Conservation (phyloP, 1,140 invertebrate genomes). For the Dendrolimus punctatus region DNA sequence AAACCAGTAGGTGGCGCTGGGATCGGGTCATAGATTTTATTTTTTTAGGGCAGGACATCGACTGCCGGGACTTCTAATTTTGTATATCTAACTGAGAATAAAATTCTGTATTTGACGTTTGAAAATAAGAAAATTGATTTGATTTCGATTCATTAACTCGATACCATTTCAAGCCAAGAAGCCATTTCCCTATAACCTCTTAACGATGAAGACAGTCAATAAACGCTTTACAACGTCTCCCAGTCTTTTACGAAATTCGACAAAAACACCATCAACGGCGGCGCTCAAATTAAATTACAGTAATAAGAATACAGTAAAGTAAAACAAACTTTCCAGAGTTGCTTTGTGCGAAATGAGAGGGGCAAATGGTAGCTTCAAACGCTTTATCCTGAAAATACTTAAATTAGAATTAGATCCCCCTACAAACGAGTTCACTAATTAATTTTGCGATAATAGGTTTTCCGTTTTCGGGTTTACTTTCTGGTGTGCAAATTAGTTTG, state of each 20-base stretch:
- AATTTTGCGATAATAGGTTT: constrained; percentile 30
- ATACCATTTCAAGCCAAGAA: too few species aligned
- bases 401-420: constrained; percentile 34
- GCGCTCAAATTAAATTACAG: constrained; percentile 13
- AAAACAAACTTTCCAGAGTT: constrained; percentile 12
- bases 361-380: constrained; percentile 11
- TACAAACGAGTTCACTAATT: constrained; percentile 33
- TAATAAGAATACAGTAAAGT: constrained; percentile 16
- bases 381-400: constrained; percentile 22
- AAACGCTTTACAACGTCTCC: too few species aligned
- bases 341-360: constrained; percentile 12
- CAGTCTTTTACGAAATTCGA: not conserved
- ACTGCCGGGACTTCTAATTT: too few species aligned
- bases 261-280: not conserved
- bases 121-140: too few species aligned
- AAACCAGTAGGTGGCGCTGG: too few species aligned
- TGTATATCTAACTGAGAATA: too few species aligned
- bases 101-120: too few species aligned
- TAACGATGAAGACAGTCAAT: too few species aligned
- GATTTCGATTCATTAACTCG: too few species aligned
- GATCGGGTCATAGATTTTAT: too few species aligned
- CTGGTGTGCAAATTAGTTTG: constrained; percentile 18
- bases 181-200: too few species aligned
- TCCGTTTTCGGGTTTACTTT: constrained; percentile 10
- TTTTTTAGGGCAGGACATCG: too few species aligned